Conservation (phyloP, 2,888 invertebrate genomes). For the Rutpela maculata region DNA sequence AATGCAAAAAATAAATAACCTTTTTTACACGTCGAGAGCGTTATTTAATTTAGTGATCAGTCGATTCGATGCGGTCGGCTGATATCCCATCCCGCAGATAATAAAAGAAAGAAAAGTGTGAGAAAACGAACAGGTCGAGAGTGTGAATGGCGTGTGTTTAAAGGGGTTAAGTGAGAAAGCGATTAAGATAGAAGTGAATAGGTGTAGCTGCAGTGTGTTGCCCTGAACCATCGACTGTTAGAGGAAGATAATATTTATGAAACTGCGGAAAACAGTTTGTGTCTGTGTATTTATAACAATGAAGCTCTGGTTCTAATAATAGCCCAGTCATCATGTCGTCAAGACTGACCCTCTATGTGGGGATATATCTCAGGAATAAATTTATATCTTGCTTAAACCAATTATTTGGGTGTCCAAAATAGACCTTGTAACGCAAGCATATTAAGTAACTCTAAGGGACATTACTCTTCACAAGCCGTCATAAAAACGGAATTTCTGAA, state of each 20-base stretch:
- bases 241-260: constrained; percentile 36
- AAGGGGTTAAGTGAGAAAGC: constrained; percentile 33
- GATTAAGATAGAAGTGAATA: constrained; percentile 27
- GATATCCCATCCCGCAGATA: constrained; percentile 1
- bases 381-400: too few species aligned
- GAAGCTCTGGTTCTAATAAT: constrained; percentile 1
- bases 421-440: too few species aligned
- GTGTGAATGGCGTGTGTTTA: constrained; percentile 22
- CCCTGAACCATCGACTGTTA: constrained; percentile 39
- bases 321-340: too few species aligned
- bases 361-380: too few species aligned
- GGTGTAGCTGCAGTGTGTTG: constrained; percentile 24
- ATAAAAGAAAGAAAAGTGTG: constrained; percentile 16
- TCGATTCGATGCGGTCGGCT: constrained; percentile 11
- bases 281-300: neutral
- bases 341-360: too few species aligned
- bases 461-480: too few species aligned
- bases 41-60: constrained; percentile 14
- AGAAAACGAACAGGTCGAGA: neutral
- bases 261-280: neutral
- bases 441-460: too few species aligned
- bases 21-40: neutral
- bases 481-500: too few species aligned
- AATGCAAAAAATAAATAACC: neutral
- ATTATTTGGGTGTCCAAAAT: too few species aligned